Base-by-base conservation (phyloP, 2,113 vertebrate species). In the Poicephalus gulielmi region DNA sequence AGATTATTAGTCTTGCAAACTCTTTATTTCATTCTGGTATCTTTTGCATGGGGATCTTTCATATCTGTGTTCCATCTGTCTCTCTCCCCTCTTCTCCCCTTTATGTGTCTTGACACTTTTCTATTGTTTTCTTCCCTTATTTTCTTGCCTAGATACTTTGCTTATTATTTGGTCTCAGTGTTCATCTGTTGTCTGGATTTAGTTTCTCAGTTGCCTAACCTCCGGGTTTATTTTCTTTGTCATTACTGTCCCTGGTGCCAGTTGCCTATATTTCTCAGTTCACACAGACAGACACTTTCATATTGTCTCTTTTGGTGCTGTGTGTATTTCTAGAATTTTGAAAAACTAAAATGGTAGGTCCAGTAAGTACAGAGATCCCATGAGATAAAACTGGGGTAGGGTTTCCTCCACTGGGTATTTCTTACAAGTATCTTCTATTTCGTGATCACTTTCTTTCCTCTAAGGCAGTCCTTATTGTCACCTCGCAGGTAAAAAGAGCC, bases 51-150 rank as follows among this genome's bases (percentile, higher is more conserved):
- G 25, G 57, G 19, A 89, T 49, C 14, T 74, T 33, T 83, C 30
- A 50, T 25, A 70, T 68, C 37, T 86, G 37, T 6, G 28, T 70
- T 64, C 41, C 2, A 3, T 44, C 5, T 35, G 20, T 24, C 9
- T 43, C 10, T 2, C 8, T 17, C 7, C 5, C 17, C 13, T 44
- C 19, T 35, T 1, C 1, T 2, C 9, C 19, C 11, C 30, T 63
- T 27, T 71, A 2, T 37, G 22, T 57, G 12, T 55, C 27, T 43
- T 68, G 27, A 62, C 10, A 17, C 10, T 86, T 83, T 68, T 64
- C 17, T 78, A 11, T 46, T 50, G 8, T 46, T 73, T 71, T 62
- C 25, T 53, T 74, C n/a, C 46, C 23, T 20, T 60, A 24, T 20
- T 44, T 41, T 64, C 17, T 67, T 76, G 83, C 41, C 43, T 77